Evolutionary conservation across 2,888 invertebrate genomes (phyloP).

Genomic region (Tridacna gigas): DNA sequence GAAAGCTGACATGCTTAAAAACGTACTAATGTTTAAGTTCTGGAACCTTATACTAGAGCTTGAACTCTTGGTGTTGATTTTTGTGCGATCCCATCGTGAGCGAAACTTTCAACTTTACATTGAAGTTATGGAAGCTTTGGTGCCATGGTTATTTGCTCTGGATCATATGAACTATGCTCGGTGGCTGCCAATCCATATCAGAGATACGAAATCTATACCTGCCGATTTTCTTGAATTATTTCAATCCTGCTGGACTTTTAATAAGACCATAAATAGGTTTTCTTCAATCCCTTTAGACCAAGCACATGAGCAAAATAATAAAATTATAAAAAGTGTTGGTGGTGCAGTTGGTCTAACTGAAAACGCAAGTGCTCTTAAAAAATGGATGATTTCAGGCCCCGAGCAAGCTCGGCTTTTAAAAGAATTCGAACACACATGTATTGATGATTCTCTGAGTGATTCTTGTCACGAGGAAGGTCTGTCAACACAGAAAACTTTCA

Average conservation of each 20-base stretch:
- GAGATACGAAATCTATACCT: too few species aligned
- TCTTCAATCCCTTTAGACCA: too few species aligned
- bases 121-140: too few species aligned
- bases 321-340: conserved; percentile 67
- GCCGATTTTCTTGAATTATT: too few species aligned
- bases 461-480: not conserved
- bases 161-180: too few species aligned
- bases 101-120: too few species aligned
- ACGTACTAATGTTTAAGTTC: conserved; percentile 11
- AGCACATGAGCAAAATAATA: too few species aligned
- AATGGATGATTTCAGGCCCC: conserved; percentile 72
- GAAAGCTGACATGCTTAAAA: not conserved
- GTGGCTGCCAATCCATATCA: too few species aligned
- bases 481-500: conserved; percentile 12
- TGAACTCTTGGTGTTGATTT: conserved; percentile 26
- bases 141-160: too few species aligned
- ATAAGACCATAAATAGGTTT: too few species aligned
- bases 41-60: conserved; percentile 9
- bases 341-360: conserved; percentile 65
- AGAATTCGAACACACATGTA: conserved; percentile 26
- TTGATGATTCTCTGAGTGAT: not conserved
- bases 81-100: conserved; percentile 38
- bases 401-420: conserved; percentile 34
- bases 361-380: conserved; percentile 53
- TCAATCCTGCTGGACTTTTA: too few species aligned